Percentiles rank a stretch among this genome's conserved stretches.
phyloP scores from a whole-genome alignment of 1,140 invertebrate genomes.

The Papilio polytes region DNA sequence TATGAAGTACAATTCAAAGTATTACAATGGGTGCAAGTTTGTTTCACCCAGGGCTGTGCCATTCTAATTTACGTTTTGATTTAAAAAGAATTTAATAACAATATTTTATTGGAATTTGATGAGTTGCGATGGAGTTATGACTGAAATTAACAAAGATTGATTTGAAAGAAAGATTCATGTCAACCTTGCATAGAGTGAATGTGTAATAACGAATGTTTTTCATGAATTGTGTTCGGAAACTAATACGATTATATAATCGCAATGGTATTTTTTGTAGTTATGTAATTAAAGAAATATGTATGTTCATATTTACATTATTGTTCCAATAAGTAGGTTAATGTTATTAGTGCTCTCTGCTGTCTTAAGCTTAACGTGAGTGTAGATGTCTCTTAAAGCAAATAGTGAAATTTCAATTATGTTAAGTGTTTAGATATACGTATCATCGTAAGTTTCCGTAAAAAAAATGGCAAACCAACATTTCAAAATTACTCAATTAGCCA shows the following conservation, averaged over 20 bases:
- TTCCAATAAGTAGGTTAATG: neutral
- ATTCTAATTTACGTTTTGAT: neutral
- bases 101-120: neutral
- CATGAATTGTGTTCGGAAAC: neutral
- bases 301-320: neutral
- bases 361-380: neutral
- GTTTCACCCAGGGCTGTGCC: neutral
- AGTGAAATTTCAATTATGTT: neutral
- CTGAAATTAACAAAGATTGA: neutral
- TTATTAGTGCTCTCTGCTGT: neutral
- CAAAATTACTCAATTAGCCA: no score
- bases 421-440: neutral
- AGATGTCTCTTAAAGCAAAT: neutral
- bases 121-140: neutral
- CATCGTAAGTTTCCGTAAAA: neutral
- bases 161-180: neutral
- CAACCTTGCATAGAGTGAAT: neutral
- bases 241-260: neutral
- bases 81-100: neutral
- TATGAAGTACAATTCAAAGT: conserved; percentile 35
- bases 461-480: neutral
- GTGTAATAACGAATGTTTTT: neutral
- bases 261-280: neutral
- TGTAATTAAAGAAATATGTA: neutral
- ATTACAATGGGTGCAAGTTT: conserved; percentile 36